phyloP scores from a whole-genome alignment of 2,113 vertebrate species.

The Alces alces region DNA sequence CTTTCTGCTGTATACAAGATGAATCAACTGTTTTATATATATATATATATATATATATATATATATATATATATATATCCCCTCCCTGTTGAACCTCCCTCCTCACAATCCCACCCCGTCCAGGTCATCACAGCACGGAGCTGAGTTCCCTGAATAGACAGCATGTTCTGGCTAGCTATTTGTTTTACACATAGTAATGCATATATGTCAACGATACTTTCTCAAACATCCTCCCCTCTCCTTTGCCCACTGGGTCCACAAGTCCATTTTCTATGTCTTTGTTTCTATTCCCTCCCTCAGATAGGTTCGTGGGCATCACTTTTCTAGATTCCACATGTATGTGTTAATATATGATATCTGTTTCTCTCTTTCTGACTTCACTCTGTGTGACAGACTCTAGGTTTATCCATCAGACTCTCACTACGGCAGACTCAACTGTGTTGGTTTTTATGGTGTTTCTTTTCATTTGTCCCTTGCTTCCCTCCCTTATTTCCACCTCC shows the following conservation, averaged over 20 bases:
- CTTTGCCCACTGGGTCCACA: neutral
- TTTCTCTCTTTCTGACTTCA: neutral
- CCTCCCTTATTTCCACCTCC: neutral
- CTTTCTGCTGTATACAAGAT: neutral
- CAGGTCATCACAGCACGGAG: neutral
- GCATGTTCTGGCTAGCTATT: fast-evolving
- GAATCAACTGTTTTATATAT: neutral
- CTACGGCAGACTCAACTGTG: neutral
- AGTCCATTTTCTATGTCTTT: neutral
- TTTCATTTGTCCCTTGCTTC: neutral
- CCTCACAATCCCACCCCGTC: neutral
- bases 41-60: neutral
- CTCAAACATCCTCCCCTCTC: neutral
- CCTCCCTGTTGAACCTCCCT: neutral
- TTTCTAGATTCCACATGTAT: neutral
- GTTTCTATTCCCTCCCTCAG: neutral
- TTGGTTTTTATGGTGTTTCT: neutral
- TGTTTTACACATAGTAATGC: neutral
- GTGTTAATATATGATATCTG: neutral
- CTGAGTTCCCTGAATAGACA: neutral
- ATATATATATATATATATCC: neutral
- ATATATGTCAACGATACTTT: neutral
- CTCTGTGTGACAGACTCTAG: neutral
- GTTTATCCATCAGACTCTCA: neutral
- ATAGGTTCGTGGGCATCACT: neutral